phyloP scores from a whole-genome alignment of 2,888 invertebrate genomes.

The Clostera curtula region DNA sequence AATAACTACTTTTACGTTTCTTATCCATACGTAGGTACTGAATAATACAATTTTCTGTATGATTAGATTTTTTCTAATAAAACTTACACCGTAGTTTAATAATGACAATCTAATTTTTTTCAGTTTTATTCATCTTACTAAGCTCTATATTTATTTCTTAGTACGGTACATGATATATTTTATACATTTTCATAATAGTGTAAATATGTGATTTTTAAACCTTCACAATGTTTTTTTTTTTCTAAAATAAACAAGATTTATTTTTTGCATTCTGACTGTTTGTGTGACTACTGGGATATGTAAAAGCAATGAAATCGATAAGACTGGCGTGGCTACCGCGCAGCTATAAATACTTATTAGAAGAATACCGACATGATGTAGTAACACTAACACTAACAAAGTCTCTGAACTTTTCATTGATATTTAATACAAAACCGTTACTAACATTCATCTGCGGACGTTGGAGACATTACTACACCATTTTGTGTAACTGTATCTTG shows the following conservation, averaged over 20 bases:
- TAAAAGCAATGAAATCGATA: slow-evolving; percentile 31
- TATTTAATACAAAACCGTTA: too few relatives aligned
- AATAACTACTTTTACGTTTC: slow-evolving; percentile 63
- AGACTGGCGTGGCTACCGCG: slow-evolving; percentile 21
- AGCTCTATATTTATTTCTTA: slow-evolving; percentile 70
- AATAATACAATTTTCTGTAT: slow-evolving; percentile 64
- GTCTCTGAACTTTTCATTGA: too few relatives aligned
- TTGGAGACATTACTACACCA: too few relatives aligned
- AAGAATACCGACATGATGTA: too few relatives aligned
- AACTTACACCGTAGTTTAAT: slow-evolving; percentile 60
- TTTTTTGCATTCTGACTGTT: slow-evolving; percentile 28
- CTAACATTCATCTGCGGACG: too few relatives aligned
- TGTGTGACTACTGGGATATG: slow-evolving; percentile 43
- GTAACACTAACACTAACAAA: too few relatives aligned
- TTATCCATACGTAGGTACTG: slow-evolving; percentile 58
- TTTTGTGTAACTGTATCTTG: too few relatives aligned
- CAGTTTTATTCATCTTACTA: slow-evolving; percentile 68
- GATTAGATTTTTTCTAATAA: slow-evolving; percentile 62
- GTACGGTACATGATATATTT: slow-evolving; percentile 66
- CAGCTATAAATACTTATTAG: too few relatives aligned
- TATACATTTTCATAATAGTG: slow-evolving; percentile 68
- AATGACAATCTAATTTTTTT: slow-evolving; percentile 59
- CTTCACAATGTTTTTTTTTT: slow-evolving; percentile 51
- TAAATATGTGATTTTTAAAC: slow-evolving; percentile 67
- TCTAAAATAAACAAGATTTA: slow-evolving; percentile 43